Conservation (phyloP, 2,113 vertebrate genomes). For the Bubalus kerabau region DNA sequence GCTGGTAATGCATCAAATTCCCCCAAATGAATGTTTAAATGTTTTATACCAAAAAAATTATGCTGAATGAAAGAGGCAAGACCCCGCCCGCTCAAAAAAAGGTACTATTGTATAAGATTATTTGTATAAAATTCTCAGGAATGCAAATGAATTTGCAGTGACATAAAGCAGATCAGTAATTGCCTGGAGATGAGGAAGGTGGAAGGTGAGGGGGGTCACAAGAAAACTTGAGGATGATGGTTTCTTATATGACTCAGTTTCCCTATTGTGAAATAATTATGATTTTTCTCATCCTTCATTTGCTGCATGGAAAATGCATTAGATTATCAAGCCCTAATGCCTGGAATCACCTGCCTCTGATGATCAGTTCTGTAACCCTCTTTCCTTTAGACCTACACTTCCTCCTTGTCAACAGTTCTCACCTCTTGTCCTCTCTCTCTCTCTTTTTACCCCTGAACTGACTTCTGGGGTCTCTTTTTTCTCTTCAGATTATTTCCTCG, state of each 20-base stretch:
- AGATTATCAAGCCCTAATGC: not conserved
- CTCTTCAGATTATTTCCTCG: not conserved
- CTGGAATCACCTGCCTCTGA: not conserved
- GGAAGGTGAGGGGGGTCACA: not conserved
- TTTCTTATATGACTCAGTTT: not conserved
- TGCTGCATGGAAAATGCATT: not conserved
- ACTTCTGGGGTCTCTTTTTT: not conserved
- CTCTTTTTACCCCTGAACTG: not conserved
- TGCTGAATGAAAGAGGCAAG: not conserved
- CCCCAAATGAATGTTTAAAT: slow-evolving; percentile 37
- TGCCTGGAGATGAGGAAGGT: not conserved
- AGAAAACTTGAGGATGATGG: not conserved
- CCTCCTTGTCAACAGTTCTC: not conserved
- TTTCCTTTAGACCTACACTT: not conserved
- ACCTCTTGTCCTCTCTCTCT: not conserved
- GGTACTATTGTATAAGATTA: not conserved
- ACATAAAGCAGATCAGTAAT: not conserved
- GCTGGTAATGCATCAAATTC: not conserved
- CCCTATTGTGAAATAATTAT: not conserved
- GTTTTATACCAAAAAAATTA: slow-evolving; percentile 68
- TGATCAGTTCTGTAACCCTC: not conserved
- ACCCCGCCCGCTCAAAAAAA: not conserved
- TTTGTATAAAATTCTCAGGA: not conserved
- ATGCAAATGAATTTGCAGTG: not conserved
- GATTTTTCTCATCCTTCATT: not conserved